These are phyloP conservation scores for Calliphora vicina DNA, from an alignment of 1,140 invertebrate species.

Conservation along the genomic window DNA sequence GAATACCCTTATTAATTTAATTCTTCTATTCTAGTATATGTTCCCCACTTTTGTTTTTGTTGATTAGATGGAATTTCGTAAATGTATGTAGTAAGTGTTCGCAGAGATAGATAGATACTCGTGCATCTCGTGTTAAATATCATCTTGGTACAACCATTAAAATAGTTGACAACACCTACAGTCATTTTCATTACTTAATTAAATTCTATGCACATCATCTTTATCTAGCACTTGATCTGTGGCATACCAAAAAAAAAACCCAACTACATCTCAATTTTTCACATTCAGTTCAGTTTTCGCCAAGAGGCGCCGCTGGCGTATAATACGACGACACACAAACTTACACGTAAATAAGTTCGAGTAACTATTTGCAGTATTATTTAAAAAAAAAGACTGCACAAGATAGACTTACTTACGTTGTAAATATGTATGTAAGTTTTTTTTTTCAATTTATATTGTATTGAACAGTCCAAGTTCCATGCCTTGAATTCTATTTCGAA, in stretches of 20 bases:
- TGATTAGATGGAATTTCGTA: background rate
- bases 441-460: background rate
- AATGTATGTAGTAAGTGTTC: too few relatives aligned
- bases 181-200: slow-evolving; percentile 10
- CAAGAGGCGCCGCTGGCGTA: background rate
- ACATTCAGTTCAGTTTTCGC: background rate
- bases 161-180: slow-evolving; percentile 5
- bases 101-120: too few relatives aligned
- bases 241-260: background rate
- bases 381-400: background rate
- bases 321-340: background rate
- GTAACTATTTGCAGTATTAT: background rate
- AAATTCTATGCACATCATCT: slow-evolving; percentile 1
- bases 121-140: background rate
- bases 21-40: too few relatives aligned
- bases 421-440: background rate
- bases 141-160: background rate
- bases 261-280: background rate
- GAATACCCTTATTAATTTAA: too few relatives aligned
- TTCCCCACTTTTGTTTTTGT: background rate
- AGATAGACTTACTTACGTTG: background rate
- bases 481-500: background rate
- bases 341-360: background rate
- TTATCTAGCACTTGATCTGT: slow-evolving; percentile 13
- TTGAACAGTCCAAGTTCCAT: background rate